A percentile compares a stretch with the other conserved stretches of the same genome.
Evolutionary conservation across 2,113 vertebrate genomes (phyloP).

Genomic region (Ellobius talpinus): DNA sequence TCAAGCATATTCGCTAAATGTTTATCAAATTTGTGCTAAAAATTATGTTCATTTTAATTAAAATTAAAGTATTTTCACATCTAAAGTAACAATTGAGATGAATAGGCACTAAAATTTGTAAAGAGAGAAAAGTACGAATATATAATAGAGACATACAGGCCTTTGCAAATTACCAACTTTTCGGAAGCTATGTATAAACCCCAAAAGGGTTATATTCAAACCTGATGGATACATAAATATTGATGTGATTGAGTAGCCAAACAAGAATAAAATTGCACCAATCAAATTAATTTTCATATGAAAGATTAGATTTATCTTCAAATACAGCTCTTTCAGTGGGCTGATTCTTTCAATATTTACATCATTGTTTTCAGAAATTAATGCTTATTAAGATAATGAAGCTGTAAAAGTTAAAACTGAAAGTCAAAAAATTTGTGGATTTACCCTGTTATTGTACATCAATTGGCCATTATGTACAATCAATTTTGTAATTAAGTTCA

Average conservation of each 20-base stretch:
- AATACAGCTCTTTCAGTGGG: neutral
- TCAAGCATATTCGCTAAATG: neutral
- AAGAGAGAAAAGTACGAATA: neutral
- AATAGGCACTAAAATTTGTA: neutral
- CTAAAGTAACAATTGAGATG: neutral
- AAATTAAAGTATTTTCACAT: neutral
- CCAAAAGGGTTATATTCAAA: neutral
- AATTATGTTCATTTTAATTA: neutral
- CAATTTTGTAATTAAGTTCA: neutral
- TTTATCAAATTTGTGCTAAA: neutral
- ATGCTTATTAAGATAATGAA: neutral
- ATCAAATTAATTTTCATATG: neutral
- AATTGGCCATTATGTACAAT: neutral
- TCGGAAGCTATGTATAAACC: neutral
- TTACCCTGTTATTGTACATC: neutral
- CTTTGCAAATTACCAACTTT: neutral
- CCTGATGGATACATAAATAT: neutral
- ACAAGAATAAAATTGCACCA: neutral
- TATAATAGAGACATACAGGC: neutral
- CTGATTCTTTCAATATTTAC: neutral
- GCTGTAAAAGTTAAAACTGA: neutral
- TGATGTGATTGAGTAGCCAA: neutral
- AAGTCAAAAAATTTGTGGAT: neutral
- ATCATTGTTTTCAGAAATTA: neutral
- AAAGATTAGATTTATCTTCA: neutral